Percentiles rank a stretch among this genome's conserved stretches.
Evolutionary conservation across 2,888 invertebrate genomes (phyloP).

Genomic region (Resseliella maxima): DNA sequence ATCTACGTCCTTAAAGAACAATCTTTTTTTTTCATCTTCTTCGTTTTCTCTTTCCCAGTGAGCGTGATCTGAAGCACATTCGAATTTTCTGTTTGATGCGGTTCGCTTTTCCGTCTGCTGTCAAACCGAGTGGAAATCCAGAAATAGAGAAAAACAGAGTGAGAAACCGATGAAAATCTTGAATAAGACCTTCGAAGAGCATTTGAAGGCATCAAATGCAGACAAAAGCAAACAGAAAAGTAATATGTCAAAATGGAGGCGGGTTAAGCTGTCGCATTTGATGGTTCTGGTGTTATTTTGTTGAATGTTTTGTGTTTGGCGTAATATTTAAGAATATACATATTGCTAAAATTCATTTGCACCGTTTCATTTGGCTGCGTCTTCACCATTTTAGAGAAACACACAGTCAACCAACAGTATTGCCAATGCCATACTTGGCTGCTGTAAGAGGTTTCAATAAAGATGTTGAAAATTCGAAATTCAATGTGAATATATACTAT

Average conservation of each 20-base stretch:
- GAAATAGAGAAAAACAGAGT: neutral
- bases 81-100: constrained; percentile 44
- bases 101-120: neutral
- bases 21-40: neutral
- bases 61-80: constrained; percentile 26
- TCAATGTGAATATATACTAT: neutral
- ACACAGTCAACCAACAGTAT: neutral
- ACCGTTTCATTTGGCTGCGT: neutral
- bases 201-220: constrained; percentile 26
- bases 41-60: neutral
- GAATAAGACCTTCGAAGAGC: neutral
- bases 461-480: constrained; percentile 25
- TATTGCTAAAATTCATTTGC: constrained; percentile 33
- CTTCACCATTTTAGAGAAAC: neutral
- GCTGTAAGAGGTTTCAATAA: neutral
- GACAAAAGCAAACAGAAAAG: constrained; percentile 32
- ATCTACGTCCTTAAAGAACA: neutral
- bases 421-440: neutral
- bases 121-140: constrained; percentile 44
- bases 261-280: constrained; percentile 47
- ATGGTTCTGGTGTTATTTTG: neutral
- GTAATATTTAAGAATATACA: constrained; percentile 53
- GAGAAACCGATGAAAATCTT: constrained; percentile 1
- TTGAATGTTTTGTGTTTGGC: constrained; percentile 29
- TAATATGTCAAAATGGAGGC: constrained; percentile 20